Conservation (phyloP, 2,113 vertebrate genomes). For the Pteruthius melanotis region DNA sequence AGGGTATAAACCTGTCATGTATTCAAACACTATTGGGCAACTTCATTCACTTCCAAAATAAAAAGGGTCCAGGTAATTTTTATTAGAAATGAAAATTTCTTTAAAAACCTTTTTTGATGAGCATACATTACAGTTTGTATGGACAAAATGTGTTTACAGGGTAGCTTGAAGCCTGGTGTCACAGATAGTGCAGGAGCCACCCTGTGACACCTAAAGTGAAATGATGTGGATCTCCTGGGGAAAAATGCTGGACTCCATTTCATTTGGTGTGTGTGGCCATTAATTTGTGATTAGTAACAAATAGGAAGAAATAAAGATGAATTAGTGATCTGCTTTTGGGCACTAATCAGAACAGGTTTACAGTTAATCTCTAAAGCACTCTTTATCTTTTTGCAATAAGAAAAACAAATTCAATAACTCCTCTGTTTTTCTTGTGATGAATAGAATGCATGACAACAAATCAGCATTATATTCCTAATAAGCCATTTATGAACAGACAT, state of each 20-base stretch:
- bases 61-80: neutral
- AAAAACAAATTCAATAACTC: constrained; percentile 26
- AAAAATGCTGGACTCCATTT: neutral
- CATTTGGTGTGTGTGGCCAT: neutral
- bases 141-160: neutral
- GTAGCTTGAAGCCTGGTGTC: neutral
- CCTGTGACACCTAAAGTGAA: neutral
- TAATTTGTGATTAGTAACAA: constrained; percentile 58
- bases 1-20: rapidly evolving
- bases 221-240: neutral
- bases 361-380: constrained; percentile 42
- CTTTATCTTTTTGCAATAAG: constrained; percentile 39
- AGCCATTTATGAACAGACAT: neutral
- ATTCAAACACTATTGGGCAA: neutral
- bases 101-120: rapidly evolving
- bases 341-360: constrained; percentile 54
- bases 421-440: constrained; percentile 7
- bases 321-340: constrained; percentile 70
- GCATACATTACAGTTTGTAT: too few relatives aligned
- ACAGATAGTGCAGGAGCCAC: neutral
- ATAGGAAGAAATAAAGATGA: constrained; percentile 51
- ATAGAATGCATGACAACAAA: constrained; percentile 3
- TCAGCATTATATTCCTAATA: neutral
- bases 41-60: neutral
- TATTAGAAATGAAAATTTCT: neutral